Conservation (phyloP, 2,113 vertebrate species). For the Noturus placidus region DNA sequence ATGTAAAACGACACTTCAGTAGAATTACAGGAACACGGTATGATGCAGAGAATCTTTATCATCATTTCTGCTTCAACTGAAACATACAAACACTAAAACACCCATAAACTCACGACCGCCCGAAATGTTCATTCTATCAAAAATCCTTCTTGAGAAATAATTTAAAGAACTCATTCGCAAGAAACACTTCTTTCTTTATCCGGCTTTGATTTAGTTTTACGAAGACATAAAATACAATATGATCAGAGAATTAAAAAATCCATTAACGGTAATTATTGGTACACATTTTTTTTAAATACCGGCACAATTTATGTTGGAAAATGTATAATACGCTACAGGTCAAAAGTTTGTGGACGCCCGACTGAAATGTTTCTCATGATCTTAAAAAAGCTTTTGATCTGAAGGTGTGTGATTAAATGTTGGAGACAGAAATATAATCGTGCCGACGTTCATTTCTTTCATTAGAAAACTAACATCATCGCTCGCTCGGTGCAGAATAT, state of each 20-base stretch:
- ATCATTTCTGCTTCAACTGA: not conserved
- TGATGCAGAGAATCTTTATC: not conserved
- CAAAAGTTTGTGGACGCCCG: no score
- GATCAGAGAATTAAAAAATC: not conserved
- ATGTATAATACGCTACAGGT: not conserved
- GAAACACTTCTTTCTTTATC: not conserved
- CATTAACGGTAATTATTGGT: not conserved
- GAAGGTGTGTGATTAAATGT: no score
- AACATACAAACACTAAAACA: not conserved
- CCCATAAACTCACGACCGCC: not conserved
- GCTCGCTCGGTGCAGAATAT: no score
- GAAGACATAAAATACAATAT: not conserved
- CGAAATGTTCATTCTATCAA: not conserved
- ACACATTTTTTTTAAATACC: not conserved
- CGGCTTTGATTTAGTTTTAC: not conserved
- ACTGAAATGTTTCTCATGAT: no score
- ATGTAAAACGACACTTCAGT: not conserved
- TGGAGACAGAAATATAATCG: no score
- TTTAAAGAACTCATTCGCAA: slow-evolving; percentile 3
- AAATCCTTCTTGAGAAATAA: not conserved
- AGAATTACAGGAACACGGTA: slow-evolving; percentile 6
- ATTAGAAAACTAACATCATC: no score
- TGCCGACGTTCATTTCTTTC: no score
- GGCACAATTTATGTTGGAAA: not conserved
- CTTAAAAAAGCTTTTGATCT: no score